Conservation (phyloP, 1,140 invertebrate species). For the Drosophila watanabei region DNA sequence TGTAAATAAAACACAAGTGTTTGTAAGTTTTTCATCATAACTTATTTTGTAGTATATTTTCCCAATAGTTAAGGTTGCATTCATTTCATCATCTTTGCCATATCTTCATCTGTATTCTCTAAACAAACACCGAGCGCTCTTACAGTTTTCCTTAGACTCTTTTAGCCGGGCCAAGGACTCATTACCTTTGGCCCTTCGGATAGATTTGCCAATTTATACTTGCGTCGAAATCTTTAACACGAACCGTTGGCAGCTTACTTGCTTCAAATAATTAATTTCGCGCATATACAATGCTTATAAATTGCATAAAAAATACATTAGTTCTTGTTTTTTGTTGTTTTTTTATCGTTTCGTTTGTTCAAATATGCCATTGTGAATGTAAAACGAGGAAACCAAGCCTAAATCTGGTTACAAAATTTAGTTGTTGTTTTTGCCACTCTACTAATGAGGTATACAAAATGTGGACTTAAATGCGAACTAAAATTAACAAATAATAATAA, state of each 20-base stretch:
- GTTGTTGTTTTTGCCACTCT: conserved; percentile 72
- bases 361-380: conserved; percentile 30
- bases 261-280: conserved; percentile 60
- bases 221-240: conserved; percentile 59
- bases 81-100: conserved; percentile 47
- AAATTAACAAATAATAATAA: conserved; percentile 53
- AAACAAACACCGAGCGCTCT: conserved; percentile 45
- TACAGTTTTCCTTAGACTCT: conserved; percentile 63
- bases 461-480: conserved; percentile 64
- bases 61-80: conserved; percentile 78
- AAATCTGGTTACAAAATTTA: conserved; percentile 66
- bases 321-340: conserved; percentile 18
- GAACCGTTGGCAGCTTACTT: conserved; percentile 61
- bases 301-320: conserved; percentile 80
- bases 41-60: conserved; percentile 78
- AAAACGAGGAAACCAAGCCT: conserved; percentile 59
- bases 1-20: conserved; percentile 53
- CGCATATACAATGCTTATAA: conserved; percentile 64
- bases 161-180: conserved; percentile 50
- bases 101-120: conserved; percentile 39
- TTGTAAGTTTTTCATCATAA: conserved; percentile 65
- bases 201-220: conserved; percentile 30
- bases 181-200: not conserved
- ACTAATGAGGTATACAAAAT: conserved; percentile 80
- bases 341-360: conserved; percentile 32